Base-by-base conservation (phyloP, 2,888 invertebrate species). In the Griposia aprilina region DNA sequence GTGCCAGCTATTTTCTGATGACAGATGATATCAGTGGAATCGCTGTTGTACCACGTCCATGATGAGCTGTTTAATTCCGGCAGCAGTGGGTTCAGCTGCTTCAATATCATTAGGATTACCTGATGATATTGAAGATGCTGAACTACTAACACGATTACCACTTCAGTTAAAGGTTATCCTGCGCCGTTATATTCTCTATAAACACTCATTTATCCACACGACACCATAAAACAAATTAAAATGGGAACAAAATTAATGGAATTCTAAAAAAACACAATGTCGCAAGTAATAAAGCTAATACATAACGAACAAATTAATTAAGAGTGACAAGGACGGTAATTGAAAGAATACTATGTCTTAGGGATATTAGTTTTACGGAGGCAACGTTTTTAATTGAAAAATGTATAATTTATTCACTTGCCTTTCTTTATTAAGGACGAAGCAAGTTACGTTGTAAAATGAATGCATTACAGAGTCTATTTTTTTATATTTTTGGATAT, bases 251-350 rank as follows among this genome's bases (percentile, higher is more conserved):
- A 69, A 82, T 80, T 84, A 69, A 82, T 74, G 59, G 36, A 57
- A 62, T 71, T 67, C 15, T 7, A 30, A 55, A 80, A 77, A 68
- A 84, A 48, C 45, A 36, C 60, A 41, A 41, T 36, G 48, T 23
- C 26, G 15, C 65, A 75, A 72, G 68, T 60, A 76, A 85, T 68
- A 62, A 73, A 82, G 76, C n/a, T 86, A 68, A 83, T 85, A 87
- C 80, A 76, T 74, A 80, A 77, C 80, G 74, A 78, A 84, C 77
- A 78, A 87, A 85, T 80, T 86, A 90, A 90, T 90, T 81, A 83
- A 83, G 84, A 88, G 75, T 80, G 87, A 88, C 90, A 82, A 76
- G 73, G 67, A 66, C 80, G 82, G 84, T 88, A 87, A 90, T 90
- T 87, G 86, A 82, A 85, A 88, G 83, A 87, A 83, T 73, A 74